These are phyloP conservation scores for Spialia ferax DNA, from an alignment of 2,888 invertebrate species.

Conservation along the genomic window DNA sequence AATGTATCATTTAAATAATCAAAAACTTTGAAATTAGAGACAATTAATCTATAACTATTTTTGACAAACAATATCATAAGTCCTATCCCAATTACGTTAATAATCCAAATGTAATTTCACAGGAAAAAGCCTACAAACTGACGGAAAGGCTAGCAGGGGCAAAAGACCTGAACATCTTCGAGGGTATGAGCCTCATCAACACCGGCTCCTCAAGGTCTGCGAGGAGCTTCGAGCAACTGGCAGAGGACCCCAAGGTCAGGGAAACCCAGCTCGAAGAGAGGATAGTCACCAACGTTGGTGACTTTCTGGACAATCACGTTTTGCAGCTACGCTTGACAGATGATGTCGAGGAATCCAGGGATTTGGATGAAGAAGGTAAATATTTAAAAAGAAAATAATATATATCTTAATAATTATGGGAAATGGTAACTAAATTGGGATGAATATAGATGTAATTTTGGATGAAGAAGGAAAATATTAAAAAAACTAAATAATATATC, in stretches of 20 bases:
- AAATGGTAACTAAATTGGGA: too few species aligned
- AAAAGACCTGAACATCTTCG: constrained; percentile 80
- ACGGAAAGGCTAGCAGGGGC: constrained; percentile 86
- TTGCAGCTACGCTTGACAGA: constrained; percentile 77
- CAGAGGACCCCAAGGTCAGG: constrained; percentile 75
- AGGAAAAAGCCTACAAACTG: constrained; percentile 88
- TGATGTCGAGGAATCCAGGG: constrained; percentile 69
- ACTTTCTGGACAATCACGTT: constrained; percentile 79
- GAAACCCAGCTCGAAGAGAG: constrained; percentile 78
- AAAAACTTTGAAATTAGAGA: neutral
- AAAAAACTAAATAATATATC: too few species aligned
- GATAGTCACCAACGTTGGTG: constrained; percentile 75
- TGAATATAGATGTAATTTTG: too few species aligned
- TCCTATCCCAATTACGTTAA: neutral
- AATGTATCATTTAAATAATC: too few species aligned
- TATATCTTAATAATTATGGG: too few species aligned
- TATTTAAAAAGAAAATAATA: neutral
- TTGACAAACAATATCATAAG: too few species aligned
- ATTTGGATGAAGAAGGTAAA: constrained; percentile 80
- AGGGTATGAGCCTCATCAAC: constrained; percentile 82
- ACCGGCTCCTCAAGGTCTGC: constrained; percentile 81
- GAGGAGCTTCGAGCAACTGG: constrained; percentile 76
- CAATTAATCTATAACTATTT: too few species aligned
- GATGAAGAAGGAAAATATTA: too few species aligned
- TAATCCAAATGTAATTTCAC: constrained; percentile 46